Evolutionary conservation across 2,888 invertebrate species (phyloP).

Genomic region (Thyatira batis): DNA sequence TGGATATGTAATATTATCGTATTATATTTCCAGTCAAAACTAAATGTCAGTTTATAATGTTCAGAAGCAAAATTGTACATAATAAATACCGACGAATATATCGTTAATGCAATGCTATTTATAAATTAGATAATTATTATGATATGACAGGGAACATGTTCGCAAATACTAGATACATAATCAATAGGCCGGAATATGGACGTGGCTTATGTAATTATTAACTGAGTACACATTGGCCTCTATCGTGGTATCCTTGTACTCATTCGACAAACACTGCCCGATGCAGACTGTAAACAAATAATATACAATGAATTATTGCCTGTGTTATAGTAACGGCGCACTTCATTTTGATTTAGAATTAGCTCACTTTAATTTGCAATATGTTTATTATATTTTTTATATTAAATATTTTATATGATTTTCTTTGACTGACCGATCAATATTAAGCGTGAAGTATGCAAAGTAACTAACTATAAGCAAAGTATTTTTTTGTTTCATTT

Average conservation of each 20-base stretch:
- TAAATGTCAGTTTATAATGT: too few species aligned
- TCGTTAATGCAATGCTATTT: constrained; percentile 10
- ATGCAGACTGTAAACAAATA: constrained; percentile 72
- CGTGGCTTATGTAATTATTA: constrained; percentile 74
- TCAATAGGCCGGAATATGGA: constrained; percentile 58
- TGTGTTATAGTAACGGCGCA: constrained; percentile 37
- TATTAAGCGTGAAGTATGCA: too few species aligned
- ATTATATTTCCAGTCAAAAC: too few species aligned
- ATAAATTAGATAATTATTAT: constrained; percentile 27
- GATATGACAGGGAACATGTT: constrained; percentile 27
- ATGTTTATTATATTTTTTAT: neutral
- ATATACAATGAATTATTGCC: constrained; percentile 65
- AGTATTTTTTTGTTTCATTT: too few species aligned
- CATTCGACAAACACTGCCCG: constrained; percentile 69
- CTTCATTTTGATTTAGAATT: constrained; percentile 8
- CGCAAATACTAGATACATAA: constrained; percentile 56
- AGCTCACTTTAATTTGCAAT: neutral
- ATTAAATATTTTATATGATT: too few species aligned
- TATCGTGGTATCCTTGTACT: constrained; percentile 74
- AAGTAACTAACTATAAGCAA: too few species aligned
- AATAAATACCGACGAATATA: neutral
- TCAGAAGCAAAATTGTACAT: neutral
- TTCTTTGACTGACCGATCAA: too few species aligned
- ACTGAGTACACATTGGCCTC: constrained; percentile 67
- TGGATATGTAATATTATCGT: too few species aligned